These are phyloP conservation scores for Hypsibius dujardini DNA, from an alignment of 1,140 invertebrate species.

Conservation along the genomic window DNA sequence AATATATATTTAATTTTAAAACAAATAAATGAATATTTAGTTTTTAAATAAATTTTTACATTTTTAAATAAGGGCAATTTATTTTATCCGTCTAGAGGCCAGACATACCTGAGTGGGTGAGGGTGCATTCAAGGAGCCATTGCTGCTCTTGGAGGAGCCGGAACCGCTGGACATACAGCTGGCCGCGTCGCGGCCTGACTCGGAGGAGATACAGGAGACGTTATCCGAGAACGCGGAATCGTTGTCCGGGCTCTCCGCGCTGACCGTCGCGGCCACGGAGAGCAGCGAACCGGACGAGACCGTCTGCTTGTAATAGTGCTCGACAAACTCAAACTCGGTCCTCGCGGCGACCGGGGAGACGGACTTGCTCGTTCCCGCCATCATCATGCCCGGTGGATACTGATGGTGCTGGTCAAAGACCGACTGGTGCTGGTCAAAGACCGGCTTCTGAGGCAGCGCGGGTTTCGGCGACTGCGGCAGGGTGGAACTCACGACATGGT, in stretches of 20 bases:
- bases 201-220: slow-evolving; percentile 70
- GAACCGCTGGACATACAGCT: slow-evolving; percentile 17
- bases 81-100: neutral
- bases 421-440: neutral
- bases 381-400: neutral
- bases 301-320: slow-evolving; percentile 1
- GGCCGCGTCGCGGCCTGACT: slow-evolving; percentile 53
- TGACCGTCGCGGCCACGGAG: neutral
- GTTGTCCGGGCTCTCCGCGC: slow-evolving; percentile 76
- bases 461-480: neutral
- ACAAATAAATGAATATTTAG: neutral
- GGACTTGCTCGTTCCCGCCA: neutral
- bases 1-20: neutral
- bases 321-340: slow-evolving; percentile 24
- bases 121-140: slow-evolving; percentile 26
- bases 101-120: slow-evolving; percentile 27
- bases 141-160: slow-evolving; percentile 25
- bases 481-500: neutral
- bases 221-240: slow-evolving; percentile 94
- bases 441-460: neutral
- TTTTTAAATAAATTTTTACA: neutral
- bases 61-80: neutral
- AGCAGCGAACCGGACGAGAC: neutral
- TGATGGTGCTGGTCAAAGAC: neutral
- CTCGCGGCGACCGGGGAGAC: slow-evolving; percentile 13